Conservation (phyloP, 37 sponge, comb jelly and placozoan genomes). For the Theonella swinhoei region DNA sequence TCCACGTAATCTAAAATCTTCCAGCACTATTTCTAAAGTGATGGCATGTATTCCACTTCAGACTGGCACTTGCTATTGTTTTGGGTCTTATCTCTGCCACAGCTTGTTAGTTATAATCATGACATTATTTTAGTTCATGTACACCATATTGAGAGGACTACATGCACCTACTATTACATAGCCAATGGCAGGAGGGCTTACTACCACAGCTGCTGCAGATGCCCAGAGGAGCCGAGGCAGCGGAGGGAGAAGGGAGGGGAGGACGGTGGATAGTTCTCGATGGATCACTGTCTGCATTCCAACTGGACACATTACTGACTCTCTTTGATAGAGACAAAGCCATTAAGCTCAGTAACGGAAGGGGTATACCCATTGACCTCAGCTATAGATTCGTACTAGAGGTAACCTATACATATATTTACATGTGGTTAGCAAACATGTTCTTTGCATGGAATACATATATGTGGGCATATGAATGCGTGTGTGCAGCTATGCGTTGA, state of each 20-base stretch:
- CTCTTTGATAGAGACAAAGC: constrained; percentile 1
- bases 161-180: too few species aligned
- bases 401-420: too few species aligned
- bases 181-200: constrained; percentile 64
- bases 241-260: background rate
- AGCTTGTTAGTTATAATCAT: too few species aligned
- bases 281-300: constrained; percentile 18
- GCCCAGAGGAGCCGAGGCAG: background rate
- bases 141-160: too few species aligned
- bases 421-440: too few species aligned
- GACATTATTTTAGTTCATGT: too few species aligned
- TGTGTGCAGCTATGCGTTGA: background rate
- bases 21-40: too few species aligned
- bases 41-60: too few species aligned
- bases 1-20: too few species aligned
- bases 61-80: too few species aligned
- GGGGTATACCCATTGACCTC: background rate
- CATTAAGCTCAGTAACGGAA: constrained; percentile 44
- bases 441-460: too few species aligned
- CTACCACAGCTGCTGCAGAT: constrained; percentile 11
- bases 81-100: too few species aligned
- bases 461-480: background rate
- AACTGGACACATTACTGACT: constrained; percentile 32
- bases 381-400: constrained; percentile 36
- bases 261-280: constrained; percentile 47